phyloP scores from a whole-genome alignment of 2,888 invertebrate species.

The Tholera decimalis region DNA sequence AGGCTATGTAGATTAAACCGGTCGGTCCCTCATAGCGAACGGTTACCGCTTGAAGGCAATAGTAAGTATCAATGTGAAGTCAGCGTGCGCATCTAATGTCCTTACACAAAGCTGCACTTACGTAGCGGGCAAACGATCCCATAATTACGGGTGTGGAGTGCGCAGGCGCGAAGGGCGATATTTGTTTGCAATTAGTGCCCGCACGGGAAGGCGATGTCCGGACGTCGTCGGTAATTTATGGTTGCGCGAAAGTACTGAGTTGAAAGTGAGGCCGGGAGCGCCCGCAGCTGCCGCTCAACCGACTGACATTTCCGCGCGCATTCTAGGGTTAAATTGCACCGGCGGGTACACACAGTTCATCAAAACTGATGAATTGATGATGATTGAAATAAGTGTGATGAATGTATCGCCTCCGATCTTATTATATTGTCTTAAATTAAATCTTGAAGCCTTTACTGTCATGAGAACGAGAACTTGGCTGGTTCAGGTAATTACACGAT shows the following conservation, averaged over 20 bases:
- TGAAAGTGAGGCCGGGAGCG: constrained; percentile 69
- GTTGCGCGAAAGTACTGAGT: constrained; percentile 72
- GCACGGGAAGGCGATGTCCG: constrained; percentile 80
- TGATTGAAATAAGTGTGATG: constrained; percentile 55
- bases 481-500: background rate
- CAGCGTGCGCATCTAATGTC: constrained; percentile 70
- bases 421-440: constrained; percentile 12
- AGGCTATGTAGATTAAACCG: constrained; percentile 63
- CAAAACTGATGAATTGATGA: constrained; percentile 59
- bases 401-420: constrained; percentile 1
- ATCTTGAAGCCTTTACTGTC: background rate
- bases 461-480: background rate
- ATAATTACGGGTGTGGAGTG: constrained; percentile 76
- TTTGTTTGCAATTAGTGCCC: constrained; percentile 85
- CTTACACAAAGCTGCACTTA: constrained; percentile 76
- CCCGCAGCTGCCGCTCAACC: constrained; percentile 76
- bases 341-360: constrained; percentile 34
- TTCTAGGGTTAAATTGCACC: constrained; percentile 73
- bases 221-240: constrained; percentile 81
- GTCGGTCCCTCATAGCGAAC: constrained; percentile 64
- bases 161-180: constrained; percentile 82
- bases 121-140: constrained; percentile 70
- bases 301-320: constrained; percentile 83
- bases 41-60: constrained; percentile 71
- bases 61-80: constrained; percentile 64